These are phyloP conservation scores for Clarias fuscus DNA, from an alignment of 2,797 vertebrate genomes.

Conservation along the genomic window DNA sequence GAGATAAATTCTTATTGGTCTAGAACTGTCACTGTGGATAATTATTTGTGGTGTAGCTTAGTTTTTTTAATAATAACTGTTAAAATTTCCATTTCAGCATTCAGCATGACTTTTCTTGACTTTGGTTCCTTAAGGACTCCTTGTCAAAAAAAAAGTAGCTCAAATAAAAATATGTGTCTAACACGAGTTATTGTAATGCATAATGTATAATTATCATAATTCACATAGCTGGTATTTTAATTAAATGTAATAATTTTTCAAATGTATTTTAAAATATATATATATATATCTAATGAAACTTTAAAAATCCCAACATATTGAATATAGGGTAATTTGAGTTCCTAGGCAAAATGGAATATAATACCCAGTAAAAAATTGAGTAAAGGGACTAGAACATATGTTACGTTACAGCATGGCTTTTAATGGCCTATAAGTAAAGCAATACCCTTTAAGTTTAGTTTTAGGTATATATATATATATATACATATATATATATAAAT, in stretches of 20 bases:
- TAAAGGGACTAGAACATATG: neutral
- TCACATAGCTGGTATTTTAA: neutral
- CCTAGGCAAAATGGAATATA: neutral
- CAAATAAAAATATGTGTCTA: neutral
- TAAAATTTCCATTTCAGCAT: neutral
- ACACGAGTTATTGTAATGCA: neutral
- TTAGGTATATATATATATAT: too few relatives aligned
- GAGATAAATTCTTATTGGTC: constrained; percentile 24
- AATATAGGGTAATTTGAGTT: neutral
- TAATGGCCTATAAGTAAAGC: neutral
- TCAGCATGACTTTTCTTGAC: neutral
- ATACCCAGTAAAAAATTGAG: neutral
- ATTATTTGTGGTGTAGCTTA: constrained; percentile 12
- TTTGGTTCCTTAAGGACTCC: neutral
- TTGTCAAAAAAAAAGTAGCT: neutral
- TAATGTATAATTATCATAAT: neutral
- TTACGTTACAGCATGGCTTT: constrained; percentile 5
- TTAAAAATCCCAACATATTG: neutral
- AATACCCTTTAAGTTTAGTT: constrained; percentile 1
- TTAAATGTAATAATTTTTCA: neutral
- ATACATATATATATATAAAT: too few relatives aligned
- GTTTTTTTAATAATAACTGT: constrained; percentile 1
- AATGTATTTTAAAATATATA: neutral
- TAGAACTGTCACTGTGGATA: neutral
- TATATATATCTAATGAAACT: neutral